Conservation (phyloP, 2,113 vertebrate species). For the Colossoma macropomum region DNA sequence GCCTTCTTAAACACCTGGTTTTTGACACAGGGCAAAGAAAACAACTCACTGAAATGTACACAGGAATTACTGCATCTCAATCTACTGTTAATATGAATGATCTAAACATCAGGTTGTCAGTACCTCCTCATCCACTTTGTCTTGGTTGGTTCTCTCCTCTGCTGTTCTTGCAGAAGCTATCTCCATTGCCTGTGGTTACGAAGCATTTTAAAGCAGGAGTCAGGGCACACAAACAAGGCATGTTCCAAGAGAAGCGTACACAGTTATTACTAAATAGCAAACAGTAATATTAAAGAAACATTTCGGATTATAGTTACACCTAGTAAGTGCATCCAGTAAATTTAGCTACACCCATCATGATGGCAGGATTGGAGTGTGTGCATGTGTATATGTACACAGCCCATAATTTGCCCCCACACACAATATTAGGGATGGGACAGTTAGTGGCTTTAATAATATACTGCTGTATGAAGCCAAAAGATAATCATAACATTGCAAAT, state of each 20-base stretch:
- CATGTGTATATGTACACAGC: too few species aligned
- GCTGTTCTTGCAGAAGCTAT: conserved; percentile 84
- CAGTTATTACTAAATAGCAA: too few species aligned
- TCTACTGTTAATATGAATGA: background rate
- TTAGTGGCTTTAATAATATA: too few species aligned
- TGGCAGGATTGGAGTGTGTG: background rate
- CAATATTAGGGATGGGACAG: too few species aligned
- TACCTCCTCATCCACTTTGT: conserved; percentile 94
- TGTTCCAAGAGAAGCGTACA: too few species aligned
- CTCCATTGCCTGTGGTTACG: conserved; percentile 84
- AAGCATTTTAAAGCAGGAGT: conserved; percentile 45
- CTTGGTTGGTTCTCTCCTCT: conserved; percentile 88
- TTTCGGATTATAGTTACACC: too few species aligned
- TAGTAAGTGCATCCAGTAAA: too few species aligned
- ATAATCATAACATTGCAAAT: too few species aligned
- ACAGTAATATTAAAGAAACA: too few species aligned
- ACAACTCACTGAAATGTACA: background rate
- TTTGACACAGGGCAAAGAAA: background rate
- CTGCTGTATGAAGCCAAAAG: too few species aligned
- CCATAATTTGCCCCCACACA: too few species aligned
- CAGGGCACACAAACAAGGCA: background rate
- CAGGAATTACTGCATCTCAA: background rate
- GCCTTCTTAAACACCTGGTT: conserved; percentile 92
- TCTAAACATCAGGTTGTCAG: conserved; percentile 14
- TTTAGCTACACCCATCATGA: too few species aligned